Base-by-base conservation (phyloP, 2,113 vertebrate species). In the Colinus virginianus region DNA sequence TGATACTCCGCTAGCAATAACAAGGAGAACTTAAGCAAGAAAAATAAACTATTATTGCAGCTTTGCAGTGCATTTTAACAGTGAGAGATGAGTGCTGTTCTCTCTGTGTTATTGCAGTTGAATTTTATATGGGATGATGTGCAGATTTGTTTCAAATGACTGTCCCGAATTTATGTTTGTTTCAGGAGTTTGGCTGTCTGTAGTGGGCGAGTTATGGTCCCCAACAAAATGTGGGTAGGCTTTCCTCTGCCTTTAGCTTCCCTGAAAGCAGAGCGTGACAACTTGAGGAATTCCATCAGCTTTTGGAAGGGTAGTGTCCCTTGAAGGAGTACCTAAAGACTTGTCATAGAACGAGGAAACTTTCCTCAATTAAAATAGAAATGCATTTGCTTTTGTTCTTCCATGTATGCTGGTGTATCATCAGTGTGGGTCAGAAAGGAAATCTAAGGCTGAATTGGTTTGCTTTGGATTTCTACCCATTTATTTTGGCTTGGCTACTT, bases 401-500 rank as follows among this genome's bases (percentile, higher is more conserved):
- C 32, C 11, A 2, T 42, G 5, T 17, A 8, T 34, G 15, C 26
- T 53, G 77, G 11, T 62, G 5, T 1, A 10, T 64, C 30, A 56
- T n/a, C 49, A 49, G 55, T 40, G 8, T 13, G n/a, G 53, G 64
- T 18, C 1, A 34, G 34, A 66, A 78, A 23, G 49, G 61, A 45
- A 46, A 34, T 62, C 14, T 71, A 5, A 40, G 61, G 43, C 45
- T 62, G 58, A 48, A 61, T 32, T 81, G 46, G 62, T 86, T 84
- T 78, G 76, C 77, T 91, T 90, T 85, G 61, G 43, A 25, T 77
- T 77, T 85, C 61, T 56, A 3, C 0, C 4, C 30, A 75, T 93
- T 46, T 88, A 40, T 78, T 95, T 86, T 90, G 78, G 15, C 71
- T 89, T 67, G 61, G 25, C 72, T 90, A 7, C 81, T 82, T 87